Percentiles rank a stretch among this genome's conserved stretches.
Conservation (phyloP, 2,888 invertebrate species). For the Odontomyia ornata region DNA sequence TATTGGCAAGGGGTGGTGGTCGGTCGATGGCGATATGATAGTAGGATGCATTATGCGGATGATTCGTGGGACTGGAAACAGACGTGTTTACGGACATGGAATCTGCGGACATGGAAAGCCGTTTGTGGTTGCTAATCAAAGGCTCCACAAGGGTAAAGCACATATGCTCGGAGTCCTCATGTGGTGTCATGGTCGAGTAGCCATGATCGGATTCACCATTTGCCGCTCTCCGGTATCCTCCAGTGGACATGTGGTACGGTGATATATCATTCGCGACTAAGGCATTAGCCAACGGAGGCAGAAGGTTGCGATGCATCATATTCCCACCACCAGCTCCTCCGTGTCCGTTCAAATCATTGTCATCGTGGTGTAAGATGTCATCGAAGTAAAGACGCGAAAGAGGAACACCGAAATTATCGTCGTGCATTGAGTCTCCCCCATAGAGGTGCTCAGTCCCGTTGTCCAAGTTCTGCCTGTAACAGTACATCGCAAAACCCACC, state of each 20-base stretch:
- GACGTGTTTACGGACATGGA: conserved; percentile 68
- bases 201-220: conserved; percentile 84
- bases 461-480: conserved; percentile 75
- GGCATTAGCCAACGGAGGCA: conserved; percentile 69
- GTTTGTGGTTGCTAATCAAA: conserved; percentile 66
- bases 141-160: conserved; percentile 78
- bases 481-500: conserved; percentile 84
- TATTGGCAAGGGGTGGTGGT: not conserved
- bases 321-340: conserved; percentile 46
- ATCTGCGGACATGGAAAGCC: conserved; percentile 69
- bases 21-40: conserved; percentile 8
- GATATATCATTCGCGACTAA: conserved; percentile 76
- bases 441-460: conserved; percentile 65
- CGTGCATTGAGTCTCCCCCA: conserved; percentile 65
- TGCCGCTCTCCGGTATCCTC: conserved; percentile 75
- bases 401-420: conserved; percentile 70
- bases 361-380: conserved; percentile 66
- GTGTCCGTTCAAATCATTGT: conserved; percentile 64
- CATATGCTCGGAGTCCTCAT: conserved; percentile 86
- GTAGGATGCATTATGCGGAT: conserved; percentile 51
- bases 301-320: conserved; percentile 70
- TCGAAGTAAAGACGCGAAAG: conserved; percentile 76
- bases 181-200: conserved; percentile 93
- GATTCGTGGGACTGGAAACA: conserved; percentile 64
- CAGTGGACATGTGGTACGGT: conserved; percentile 85